Conservation (phyloP, 1,140 invertebrate species). For the Eriosoma lanigerum region DNA sequence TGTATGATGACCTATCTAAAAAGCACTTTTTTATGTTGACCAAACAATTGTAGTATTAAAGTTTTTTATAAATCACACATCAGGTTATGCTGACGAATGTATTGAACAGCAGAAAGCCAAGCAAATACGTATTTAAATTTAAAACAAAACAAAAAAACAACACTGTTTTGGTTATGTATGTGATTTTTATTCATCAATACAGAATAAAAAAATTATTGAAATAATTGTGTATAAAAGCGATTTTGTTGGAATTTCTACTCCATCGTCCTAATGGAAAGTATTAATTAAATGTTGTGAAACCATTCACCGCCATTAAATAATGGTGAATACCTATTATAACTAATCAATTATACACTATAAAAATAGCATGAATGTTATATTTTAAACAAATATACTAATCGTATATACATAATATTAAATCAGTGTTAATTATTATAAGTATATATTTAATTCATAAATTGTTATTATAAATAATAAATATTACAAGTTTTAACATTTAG, state of each 20-base stretch:
- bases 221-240: not conserved
- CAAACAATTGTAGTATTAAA: slow-evolving; percentile 2
- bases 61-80: slow-evolving; percentile 21
- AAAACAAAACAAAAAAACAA: not conserved
- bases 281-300: slow-evolving; percentile 4
- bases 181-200: not conserved
- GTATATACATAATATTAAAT: too few relatives aligned
- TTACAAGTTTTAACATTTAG: slow-evolving; percentile 55
- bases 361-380: too few relatives aligned
- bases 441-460: too few relatives aligned
- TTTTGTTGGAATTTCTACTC: not conserved
- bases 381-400: too few relatives aligned
- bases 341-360: too few relatives aligned
- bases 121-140: slow-evolving; percentile 17
- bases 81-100: slow-evolving; percentile 14
- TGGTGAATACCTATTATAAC: too few relatives aligned
- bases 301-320: not conserved
- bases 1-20: not conserved
- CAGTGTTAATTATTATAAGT: too few relatives aligned
- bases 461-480: too few relatives aligned
- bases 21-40: not conserved
- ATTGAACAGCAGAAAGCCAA: not conserved
- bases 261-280: not conserved
- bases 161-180: not conserved
- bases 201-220: slow-evolving; percentile 6